Evolutionary conservation across 2,797 vertebrate species (phyloP).

Genomic region (Gorsachius magnificus): DNA sequence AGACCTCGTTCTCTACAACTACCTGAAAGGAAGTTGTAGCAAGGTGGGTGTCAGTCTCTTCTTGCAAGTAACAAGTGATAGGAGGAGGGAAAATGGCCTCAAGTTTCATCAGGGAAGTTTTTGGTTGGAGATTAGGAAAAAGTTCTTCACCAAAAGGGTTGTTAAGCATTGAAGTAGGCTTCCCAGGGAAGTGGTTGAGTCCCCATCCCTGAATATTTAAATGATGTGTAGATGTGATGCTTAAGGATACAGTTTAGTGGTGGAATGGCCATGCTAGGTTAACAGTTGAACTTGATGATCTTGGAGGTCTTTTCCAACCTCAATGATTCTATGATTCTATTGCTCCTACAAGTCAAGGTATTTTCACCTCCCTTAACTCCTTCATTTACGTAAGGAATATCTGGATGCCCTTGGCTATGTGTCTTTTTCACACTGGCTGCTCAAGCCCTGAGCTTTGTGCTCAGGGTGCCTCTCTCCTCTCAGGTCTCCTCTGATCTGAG

Average conservation of each 20-base stretch:
- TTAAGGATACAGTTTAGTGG: background rate
- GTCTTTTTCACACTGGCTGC: background rate
- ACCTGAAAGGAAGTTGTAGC: too few relatives aligned
- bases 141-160: background rate
- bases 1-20: too few relatives aligned
- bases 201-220: background rate
- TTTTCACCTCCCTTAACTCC: background rate
- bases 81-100: background rate
- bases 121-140: background rate
- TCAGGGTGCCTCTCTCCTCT: accelerated
- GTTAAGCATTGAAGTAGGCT: background rate
- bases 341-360: background rate
- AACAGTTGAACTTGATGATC: background rate
- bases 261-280: background rate
- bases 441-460: background rate
- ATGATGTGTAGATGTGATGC: background rate
- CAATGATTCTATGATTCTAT: background rate
- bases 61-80: too few relatives aligned
- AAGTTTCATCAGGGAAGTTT: background rate
- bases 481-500: background rate
- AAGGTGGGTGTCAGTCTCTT: too few relatives aligned
- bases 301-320: background rate
- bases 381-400: background rate
- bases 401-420: background rate
- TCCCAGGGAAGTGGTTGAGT: background rate